Conservation (phyloP, 2,113 vertebrate species). For the Hydrochoerus hydrochaeris region DNA sequence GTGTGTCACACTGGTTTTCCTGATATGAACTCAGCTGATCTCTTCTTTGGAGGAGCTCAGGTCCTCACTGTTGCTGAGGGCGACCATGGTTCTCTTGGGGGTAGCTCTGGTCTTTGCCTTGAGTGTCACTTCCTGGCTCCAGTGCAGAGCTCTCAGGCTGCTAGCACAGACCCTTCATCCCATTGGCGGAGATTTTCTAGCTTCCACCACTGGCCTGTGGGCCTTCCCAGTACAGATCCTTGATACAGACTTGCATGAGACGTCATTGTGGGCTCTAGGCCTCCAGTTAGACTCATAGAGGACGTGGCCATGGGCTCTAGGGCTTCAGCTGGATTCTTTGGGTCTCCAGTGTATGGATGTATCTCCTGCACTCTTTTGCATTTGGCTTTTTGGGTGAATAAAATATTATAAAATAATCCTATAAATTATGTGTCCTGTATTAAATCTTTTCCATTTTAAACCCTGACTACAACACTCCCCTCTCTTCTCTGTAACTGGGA, state of each 20-base stretch:
- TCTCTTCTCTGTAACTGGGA: neutral
- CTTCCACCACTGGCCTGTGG: neutral
- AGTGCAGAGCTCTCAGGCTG: neutral
- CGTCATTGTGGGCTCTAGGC: neutral
- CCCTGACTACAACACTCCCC: neutral
- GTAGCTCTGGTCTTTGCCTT: neutral
- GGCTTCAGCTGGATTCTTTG: neutral
- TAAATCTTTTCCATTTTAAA: neutral
- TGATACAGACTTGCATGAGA: neutral
- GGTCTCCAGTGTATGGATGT: neutral
- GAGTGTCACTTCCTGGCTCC: neutral
- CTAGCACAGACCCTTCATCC: neutral
- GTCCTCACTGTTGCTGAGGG: neutral
- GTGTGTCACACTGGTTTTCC: neutral
- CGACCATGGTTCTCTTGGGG: neutral
- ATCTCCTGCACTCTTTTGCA: neutral
- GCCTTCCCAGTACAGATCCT: neutral
- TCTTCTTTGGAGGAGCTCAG: neutral
- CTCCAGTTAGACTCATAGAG: neutral
- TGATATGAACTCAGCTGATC: neutral
- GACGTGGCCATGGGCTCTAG: neutral
- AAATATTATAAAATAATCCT: neutral
- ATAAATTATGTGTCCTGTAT: neutral
- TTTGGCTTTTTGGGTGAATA: neutral
- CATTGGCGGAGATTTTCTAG: neutral